Conservation (phyloP, 2,113 vertebrate genomes). For the Myanophis thanlyinensis region DNA sequence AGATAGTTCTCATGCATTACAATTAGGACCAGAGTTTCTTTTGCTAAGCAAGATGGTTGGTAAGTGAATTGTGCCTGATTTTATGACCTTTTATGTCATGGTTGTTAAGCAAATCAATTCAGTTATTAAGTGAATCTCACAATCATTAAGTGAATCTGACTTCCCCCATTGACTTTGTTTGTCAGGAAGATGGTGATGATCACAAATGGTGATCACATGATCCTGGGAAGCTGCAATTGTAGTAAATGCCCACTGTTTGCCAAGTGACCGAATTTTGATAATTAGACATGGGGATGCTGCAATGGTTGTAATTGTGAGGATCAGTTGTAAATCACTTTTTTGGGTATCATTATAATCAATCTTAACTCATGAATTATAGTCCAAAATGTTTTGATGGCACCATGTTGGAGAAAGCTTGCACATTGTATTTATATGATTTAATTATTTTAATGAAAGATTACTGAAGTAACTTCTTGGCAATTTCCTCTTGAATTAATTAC, state of each 20-base stretch:
- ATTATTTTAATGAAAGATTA: not conserved
- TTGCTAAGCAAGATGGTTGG: not conserved
- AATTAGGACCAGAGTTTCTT: not conserved
- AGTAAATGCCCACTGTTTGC: no score
- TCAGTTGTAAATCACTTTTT: no score
- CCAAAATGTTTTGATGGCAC: not conserved
- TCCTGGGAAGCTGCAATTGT: no score
- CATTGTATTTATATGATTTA: not conserved
- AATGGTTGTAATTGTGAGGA: no score
- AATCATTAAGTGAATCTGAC: not conserved
- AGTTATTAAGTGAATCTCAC: not conserved
- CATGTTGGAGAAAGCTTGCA: not conserved
- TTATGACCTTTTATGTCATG: not conserved
- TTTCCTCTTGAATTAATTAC: not conserved
- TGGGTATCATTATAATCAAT: not conserved
- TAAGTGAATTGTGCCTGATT: not conserved
- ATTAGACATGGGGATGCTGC: no score
- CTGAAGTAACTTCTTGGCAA: not conserved
- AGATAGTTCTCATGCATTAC: not conserved
- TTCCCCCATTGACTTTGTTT: not conserved
- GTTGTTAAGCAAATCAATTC: not conserved
- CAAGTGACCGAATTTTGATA: no score
- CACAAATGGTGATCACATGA: no score
- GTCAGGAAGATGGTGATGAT: no score
- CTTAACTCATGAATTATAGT: not conserved